These are phyloP conservation scores for Laspeyria flexula DNA, from an alignment of 2,888 invertebrate species.

Conservation along the genomic window DNA sequence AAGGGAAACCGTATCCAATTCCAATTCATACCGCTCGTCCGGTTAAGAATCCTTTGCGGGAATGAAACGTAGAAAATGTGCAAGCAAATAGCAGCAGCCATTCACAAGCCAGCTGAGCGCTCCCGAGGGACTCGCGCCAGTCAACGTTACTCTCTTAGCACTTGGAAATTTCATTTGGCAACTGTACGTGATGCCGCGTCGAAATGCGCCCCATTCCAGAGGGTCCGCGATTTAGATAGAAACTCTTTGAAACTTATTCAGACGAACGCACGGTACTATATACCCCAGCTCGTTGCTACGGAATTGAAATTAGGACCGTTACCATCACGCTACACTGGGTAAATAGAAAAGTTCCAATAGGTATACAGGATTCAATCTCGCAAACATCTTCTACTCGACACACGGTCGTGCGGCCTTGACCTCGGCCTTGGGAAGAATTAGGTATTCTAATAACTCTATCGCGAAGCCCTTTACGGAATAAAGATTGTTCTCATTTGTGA, in stretches of 20 bases:
- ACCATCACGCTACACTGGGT: conserved; percentile 58
- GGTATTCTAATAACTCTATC: conserved; percentile 47
- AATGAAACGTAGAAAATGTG: conserved; percentile 55
- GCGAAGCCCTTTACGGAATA: conserved; percentile 38
- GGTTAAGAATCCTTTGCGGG: conserved; percentile 41
- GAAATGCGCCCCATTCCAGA: conserved; percentile 71
- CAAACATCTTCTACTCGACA: conserved; percentile 46
- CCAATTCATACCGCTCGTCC: conserved; percentile 44
- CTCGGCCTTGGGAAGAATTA: conserved; percentile 57
- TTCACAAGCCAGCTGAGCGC: conserved; percentile 53
- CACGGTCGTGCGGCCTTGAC: conserved; percentile 35
- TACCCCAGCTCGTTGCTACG: conserved; percentile 65
- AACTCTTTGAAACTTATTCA: conserved; percentile 70
- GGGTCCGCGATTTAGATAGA: conserved; percentile 64
- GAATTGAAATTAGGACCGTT: conserved; percentile 77
- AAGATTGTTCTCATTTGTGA: conserved; percentile 57
- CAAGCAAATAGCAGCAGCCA: conserved; percentile 56
- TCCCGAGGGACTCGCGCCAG: conserved; percentile 54
- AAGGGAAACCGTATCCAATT: conserved; percentile 42
- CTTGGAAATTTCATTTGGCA: conserved; percentile 80
- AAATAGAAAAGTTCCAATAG: conserved; percentile 71
- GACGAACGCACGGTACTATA: conserved; percentile 62
- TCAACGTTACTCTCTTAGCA: conserved; percentile 62
- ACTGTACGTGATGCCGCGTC: conserved; percentile 74
- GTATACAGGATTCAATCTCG: conserved; percentile 66